A percentile compares a stretch with the other conserved stretches of the same genome.
Evolutionary conservation across 2,888 invertebrate species (phyloP).

Genomic region (Petrophora chlorosata): DNA sequence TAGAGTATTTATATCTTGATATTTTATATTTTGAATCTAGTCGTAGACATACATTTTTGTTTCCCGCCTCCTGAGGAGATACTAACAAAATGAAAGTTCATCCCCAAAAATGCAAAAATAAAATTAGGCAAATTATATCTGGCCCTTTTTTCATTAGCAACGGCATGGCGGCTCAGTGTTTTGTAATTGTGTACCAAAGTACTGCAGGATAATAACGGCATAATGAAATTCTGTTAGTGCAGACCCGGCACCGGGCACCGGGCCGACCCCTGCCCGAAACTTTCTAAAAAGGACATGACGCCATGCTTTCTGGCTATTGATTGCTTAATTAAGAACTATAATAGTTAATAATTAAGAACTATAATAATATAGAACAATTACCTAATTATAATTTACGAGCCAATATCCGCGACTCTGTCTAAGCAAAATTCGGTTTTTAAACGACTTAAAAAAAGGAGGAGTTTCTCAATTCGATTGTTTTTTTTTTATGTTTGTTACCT

Average conservation of each 20-base stretch:
- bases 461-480: too few species aligned
- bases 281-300: conserved; percentile 14
- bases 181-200: conserved; percentile 43
- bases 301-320: conserved; percentile 6
- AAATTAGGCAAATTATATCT: conserved; percentile 32
- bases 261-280: conserved; percentile 4
- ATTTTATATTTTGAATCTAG: too few species aligned
- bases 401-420: too few species aligned
- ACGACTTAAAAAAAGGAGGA: too few species aligned
- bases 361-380: too few species aligned
- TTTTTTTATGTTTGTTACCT: too few species aligned
- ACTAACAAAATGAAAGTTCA: conserved; percentile 16
- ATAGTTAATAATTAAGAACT: too few species aligned
- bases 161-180: conserved; percentile 26
- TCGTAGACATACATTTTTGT: too few species aligned
- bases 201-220: conserved; percentile 37
- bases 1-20: too few species aligned
- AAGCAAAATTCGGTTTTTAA: too few species aligned
- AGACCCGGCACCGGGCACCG: conserved; percentile 15
- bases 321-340: too few species aligned
- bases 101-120: conserved; percentile 22
- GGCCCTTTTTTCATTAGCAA: conserved; percentile 36
- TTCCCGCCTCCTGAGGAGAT: conserved; percentile 5
- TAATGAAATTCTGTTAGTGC: conserved; percentile 43
- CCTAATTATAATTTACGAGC: too few species aligned